Conservation (phyloP, 35 echinoderm and acorn worm species). For the Apostichopus californicus region DNA sequence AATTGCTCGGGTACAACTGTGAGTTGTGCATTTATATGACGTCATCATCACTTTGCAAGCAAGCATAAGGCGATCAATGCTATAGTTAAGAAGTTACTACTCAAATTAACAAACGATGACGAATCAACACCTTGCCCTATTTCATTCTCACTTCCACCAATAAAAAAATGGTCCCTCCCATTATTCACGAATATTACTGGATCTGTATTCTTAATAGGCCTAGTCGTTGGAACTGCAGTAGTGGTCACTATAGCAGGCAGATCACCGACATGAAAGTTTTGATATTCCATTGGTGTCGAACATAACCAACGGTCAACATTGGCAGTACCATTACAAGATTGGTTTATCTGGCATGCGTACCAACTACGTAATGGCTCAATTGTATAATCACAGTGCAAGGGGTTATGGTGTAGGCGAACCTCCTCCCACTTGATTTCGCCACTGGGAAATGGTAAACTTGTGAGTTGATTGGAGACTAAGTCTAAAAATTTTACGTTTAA, state of each 20-base stretch:
- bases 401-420: background rate
- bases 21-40: too few species aligned
- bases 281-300: background rate
- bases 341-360: constrained; percentile 4
- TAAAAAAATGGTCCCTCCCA: too few species aligned
- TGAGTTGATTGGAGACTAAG: background rate
- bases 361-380: background rate
- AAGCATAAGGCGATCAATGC: too few species aligned
- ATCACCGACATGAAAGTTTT: background rate
- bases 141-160: too few species aligned
- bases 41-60: too few species aligned
- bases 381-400: background rate
- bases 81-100: too few species aligned
- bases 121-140: too few species aligned
- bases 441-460: background rate
- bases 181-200: too few species aligned
- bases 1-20: background rate
- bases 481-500: background rate
- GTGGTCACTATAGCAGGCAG: background rate
- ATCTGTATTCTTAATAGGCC: background rate
- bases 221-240: background rate
- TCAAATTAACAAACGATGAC: too few species aligned
- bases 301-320: background rate
- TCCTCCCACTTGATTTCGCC: background rate
- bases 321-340: background rate